Evolutionary conservation across 2,888 invertebrate genomes (phyloP).

Genomic region (Archips crataeganus): DNA sequence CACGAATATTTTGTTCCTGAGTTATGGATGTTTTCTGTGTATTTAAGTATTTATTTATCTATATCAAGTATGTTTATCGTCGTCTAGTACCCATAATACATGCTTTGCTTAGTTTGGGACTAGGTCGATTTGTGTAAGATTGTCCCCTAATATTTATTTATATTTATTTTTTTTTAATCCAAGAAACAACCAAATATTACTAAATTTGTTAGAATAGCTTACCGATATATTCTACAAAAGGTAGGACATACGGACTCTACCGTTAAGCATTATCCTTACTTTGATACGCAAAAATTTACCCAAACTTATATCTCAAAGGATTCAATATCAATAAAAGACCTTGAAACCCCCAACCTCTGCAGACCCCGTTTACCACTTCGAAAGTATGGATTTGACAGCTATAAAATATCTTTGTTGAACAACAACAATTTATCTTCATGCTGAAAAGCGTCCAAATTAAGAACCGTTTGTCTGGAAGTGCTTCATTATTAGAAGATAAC

Average conservation of each 20-base stretch:
- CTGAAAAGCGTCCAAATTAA: constrained; percentile 26
- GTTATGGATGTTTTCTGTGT: too few species aligned
- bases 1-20: too few species aligned
- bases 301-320: neutral
- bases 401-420: constrained; percentile 35
- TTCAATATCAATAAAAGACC: constrained; percentile 13
- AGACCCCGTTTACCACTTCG: constrained; percentile 20
- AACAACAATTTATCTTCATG: constrained; percentile 28
- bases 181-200: too few species aligned
- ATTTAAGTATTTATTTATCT: too few species aligned
- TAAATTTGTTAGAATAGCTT: too few species aligned
- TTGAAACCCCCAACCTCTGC: neutral
- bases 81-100: too few species aligned
- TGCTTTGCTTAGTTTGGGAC: too few species aligned
- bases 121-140: too few species aligned
- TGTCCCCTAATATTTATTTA: too few species aligned
- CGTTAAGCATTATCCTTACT: neutral
- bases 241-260: neutral
- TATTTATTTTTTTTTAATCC: too few species aligned
- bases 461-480: neutral
- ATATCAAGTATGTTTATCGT: too few species aligned
- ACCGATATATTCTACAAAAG: too few species aligned
- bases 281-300: neutral
- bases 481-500: neutral
- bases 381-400: constrained; percentile 31